Evolutionary conservation across 2,113 vertebrate species (phyloP).

Genomic region (Cairina moschata): DNA sequence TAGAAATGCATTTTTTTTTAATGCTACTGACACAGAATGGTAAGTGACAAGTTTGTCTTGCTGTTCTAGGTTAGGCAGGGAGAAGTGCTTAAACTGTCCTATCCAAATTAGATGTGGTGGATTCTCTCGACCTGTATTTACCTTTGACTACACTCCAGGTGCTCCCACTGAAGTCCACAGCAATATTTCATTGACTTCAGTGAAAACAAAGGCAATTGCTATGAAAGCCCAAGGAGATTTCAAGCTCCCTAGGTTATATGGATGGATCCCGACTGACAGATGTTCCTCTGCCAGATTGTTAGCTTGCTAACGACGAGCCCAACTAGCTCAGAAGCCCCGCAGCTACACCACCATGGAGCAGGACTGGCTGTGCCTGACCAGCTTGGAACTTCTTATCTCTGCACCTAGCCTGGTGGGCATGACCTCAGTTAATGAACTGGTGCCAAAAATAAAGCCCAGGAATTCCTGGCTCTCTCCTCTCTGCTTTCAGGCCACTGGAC

Average conservation of each 20-base stretch:
- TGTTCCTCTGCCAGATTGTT: not conserved
- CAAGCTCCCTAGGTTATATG: not conserved
- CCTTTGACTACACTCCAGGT: not conserved
- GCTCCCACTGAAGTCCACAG: not conserved
- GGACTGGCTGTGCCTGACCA: not conserved
- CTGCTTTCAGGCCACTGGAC: not conserved
- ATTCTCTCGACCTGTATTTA: not conserved
- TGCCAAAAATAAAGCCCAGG: not conserved
- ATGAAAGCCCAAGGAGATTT: not conserved
- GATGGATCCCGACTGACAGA: not conserved
- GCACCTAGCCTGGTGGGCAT: not conserved
- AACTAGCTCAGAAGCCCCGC: not conserved
- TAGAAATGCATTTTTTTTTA: not conserved
- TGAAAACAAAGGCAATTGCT: not conserved
- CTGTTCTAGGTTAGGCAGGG: not conserved
- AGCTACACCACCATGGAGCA: accelerated
- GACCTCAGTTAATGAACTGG: not conserved
- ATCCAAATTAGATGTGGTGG: not conserved
- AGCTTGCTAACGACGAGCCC: accelerated
- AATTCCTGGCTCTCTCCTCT: not conserved
- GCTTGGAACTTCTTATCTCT: not conserved
- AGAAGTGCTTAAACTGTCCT: not conserved
- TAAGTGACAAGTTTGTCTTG: not conserved
- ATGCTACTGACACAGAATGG: not conserved
- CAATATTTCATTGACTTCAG: not conserved